Evolutionary conservation across 2,113 vertebrate species (phyloP).

Genomic region (Forbesichthys agassizii): DNA sequence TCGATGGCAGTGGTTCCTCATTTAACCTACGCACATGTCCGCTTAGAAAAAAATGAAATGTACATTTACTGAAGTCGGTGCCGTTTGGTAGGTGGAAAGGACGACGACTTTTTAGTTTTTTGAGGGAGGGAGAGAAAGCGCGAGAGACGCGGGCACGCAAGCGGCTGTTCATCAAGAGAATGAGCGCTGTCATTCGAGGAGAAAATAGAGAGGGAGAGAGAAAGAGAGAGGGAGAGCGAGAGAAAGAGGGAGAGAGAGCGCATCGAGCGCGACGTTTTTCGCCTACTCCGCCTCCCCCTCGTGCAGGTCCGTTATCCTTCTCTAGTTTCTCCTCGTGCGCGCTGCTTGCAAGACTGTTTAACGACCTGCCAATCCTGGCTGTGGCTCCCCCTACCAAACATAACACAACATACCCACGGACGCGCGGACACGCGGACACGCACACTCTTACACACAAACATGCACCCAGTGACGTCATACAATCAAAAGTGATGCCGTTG

Average conservation of each 20-base stretch:
- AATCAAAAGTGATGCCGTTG: conserved; percentile 30
- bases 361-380: conserved; percentile 70
- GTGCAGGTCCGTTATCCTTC: conserved; percentile 48
- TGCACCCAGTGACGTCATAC: not conserved
- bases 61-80: not conserved
- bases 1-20: conserved; percentile 44
- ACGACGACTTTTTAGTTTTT: not conserved
- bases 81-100: not conserved
- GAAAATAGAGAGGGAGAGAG: conserved; percentile 8
- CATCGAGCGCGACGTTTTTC: conserved; percentile 18
- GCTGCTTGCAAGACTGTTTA: conserved; percentile 61
- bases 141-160: conserved; percentile 18
- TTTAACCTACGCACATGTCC: conserved; percentile 7
- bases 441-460: too few species aligned
- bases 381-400: conserved; percentile 63
- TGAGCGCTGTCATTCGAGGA: conserved; percentile 52
- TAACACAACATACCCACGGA: conserved; percentile 74
- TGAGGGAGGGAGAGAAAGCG: conserved; percentile 13
- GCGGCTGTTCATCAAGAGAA: conserved; percentile 22
- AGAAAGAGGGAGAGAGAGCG: conserved; percentile 24
- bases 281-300: conserved; percentile 4
- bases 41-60: not conserved
- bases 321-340: conserved; percentile 63
- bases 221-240: conserved; percentile 24
- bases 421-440: not conserved